These are phyloP conservation scores for Marmota monax DNA, from an alignment of 2,113 vertebrate species.

Conservation along the genomic window DNA sequence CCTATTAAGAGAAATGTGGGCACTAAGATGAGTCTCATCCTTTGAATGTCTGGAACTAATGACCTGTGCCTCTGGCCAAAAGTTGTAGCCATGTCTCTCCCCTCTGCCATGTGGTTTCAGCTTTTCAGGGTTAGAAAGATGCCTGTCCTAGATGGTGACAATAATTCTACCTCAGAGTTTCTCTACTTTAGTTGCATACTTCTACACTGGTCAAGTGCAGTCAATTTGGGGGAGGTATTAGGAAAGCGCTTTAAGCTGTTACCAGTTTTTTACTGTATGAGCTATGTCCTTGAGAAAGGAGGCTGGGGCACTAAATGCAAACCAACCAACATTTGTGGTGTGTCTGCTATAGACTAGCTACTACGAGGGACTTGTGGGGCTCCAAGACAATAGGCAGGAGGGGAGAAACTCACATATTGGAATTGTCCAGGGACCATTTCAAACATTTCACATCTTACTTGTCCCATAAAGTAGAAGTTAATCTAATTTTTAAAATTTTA, in stretches of 20 bases:
- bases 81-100: not conserved
- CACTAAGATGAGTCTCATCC: not conserved
- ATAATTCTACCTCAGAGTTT: not conserved
- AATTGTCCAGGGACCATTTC: not conserved
- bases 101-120: not conserved
- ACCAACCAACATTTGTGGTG: not conserved
- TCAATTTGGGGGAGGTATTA: not conserved
- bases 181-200: not conserved
- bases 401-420: not conserved
- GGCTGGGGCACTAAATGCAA: not conserved
- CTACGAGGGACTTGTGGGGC: not conserved
- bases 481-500: not conserved
- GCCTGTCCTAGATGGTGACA: not conserved
- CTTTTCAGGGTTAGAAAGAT: not conserved
- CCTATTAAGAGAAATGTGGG: not conserved
- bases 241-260: not conserved
- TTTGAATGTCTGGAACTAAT: not conserved
- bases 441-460: not conserved
- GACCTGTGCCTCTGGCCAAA: not conserved
- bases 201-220: not conserved
- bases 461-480: not conserved
- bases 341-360: not conserved
- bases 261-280: slow-evolving; percentile 3
- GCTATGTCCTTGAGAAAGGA: not conserved
- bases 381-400: not conserved